phyloP scores from a whole-genome alignment of 2,797 vertebrate species.

The Cynodonichthys magdalenae region DNA sequence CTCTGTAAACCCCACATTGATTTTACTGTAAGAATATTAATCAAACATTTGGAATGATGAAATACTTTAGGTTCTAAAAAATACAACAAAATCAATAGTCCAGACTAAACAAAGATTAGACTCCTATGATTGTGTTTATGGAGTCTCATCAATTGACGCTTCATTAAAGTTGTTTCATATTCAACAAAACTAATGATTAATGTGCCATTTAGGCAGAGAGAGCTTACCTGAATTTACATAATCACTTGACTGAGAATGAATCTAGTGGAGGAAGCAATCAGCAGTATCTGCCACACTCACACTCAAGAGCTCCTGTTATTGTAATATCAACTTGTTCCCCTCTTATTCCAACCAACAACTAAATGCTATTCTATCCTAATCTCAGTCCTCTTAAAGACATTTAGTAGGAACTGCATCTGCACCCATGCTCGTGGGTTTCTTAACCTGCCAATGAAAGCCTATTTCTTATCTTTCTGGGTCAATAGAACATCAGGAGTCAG shows the following conservation, averaged over 20 bases:
- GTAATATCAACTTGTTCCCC: conserved; percentile 35
- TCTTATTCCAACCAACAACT: conserved; percentile 36
- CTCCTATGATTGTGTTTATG: conserved; percentile 54
- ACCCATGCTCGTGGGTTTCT: conserved; percentile 28
- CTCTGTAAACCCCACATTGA: neutral
- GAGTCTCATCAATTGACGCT: conserved; percentile 53
- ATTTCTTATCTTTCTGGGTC: conserved; percentile 45
- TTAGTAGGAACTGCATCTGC: conserved; percentile 43
- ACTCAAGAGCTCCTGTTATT: conserved; percentile 48
- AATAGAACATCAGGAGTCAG: conserved; percentile 63
- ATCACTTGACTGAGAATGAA: conserved; percentile 58
- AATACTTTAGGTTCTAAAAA: conserved; percentile 16
- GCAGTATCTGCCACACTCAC: conserved; percentile 48
- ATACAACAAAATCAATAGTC: conserved; percentile 63
- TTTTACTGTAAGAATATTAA: conserved; percentile 2
- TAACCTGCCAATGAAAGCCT: conserved; percentile 37
- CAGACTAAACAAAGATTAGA: conserved; percentile 54
- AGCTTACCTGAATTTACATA: conserved; percentile 62
- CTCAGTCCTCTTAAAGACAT: conserved; percentile 49
- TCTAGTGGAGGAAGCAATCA: conserved; percentile 48
- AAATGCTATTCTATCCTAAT: conserved; percentile 63
- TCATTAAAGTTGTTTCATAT: conserved; percentile 50
- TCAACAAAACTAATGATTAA: conserved; percentile 56
- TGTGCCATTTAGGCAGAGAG: conserved; percentile 41
- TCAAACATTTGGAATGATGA: conserved; percentile 18